A percentile compares a stretch with the other conserved stretches of the same genome.
phyloP scores from a whole-genome alignment of 2,113 vertebrate species.

The Eudyptes chrysolophus region DNA sequence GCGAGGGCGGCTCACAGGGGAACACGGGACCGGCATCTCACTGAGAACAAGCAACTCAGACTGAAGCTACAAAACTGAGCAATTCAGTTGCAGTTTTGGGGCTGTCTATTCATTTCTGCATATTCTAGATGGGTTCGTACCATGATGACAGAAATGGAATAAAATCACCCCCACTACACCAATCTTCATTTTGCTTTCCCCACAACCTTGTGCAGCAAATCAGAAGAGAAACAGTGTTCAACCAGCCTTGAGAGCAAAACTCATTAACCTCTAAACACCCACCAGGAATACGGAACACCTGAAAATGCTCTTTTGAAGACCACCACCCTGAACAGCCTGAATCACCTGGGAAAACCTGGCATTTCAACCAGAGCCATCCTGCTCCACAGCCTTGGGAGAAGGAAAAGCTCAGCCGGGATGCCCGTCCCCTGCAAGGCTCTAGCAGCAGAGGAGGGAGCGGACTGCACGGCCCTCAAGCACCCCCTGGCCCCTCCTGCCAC shows the following conservation, averaged over 20 bases:
- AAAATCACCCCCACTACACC: neutral
- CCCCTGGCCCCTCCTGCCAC: neutral
- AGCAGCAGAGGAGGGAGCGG: fast-evolving
- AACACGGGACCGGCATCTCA: fast-evolving
- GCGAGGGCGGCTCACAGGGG: fast-evolving
- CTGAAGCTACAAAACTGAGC: neutral
- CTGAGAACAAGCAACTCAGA: neutral
- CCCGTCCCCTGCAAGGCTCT: neutral
- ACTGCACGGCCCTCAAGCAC: too few species aligned
- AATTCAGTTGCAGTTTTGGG: neutral
- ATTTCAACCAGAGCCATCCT: neutral
- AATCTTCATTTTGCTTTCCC: neutral
- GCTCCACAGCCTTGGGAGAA: neutral
- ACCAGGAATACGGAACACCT: neutral
- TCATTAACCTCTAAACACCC: neutral
- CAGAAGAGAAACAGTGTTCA: neutral
- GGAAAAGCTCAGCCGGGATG: fast-evolving
- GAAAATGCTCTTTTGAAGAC: neutral
- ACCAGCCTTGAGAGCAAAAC: neutral
- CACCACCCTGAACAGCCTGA: neutral
- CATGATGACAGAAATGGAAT: neutral
- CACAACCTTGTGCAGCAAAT: neutral
- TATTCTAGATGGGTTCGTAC: neutral
- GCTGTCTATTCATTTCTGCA: neutral
- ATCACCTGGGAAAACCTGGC: neutral